Percentiles rank a stretch among this genome's conserved stretches.
Evolutionary conservation across 2,113 vertebrate species (phyloP).

Genomic region (Malurus elegans): DNA sequence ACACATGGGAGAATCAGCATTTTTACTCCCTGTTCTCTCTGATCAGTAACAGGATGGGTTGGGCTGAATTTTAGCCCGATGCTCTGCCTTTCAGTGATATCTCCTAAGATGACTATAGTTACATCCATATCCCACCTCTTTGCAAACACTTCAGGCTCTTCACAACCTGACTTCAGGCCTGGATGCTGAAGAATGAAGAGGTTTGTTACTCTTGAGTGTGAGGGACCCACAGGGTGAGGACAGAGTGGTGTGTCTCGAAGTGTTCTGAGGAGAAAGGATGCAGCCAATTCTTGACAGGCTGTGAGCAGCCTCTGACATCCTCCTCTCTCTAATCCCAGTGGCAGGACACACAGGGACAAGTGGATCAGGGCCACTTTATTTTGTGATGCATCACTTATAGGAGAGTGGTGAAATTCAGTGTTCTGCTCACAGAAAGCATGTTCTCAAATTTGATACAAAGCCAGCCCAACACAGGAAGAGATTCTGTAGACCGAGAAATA

Average conservation of each 20-base stretch:
- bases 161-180: neutral
- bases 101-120: neutral
- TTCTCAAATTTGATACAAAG: neutral
- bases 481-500: neutral
- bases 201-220: neutral
- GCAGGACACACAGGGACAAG: neutral
- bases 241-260: neutral
- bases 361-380: neutral
- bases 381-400: neutral
- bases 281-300: neutral
- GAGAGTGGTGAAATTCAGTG: neutral
- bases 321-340: neutral
- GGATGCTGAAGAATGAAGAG: neutral
- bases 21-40: neutral
- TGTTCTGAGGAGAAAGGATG: neutral
- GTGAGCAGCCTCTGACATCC: neutral
- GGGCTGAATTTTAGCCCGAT: neutral
- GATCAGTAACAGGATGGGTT: neutral
- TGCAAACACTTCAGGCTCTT: neutral
- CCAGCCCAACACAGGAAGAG: neutral
- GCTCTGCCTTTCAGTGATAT: neutral
- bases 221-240: neutral
- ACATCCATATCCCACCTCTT: neutral
- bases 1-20: neutral
- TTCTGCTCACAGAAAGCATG: neutral